Percentiles rank a stretch among this genome's conserved stretches.
These are phyloP conservation scores for Hyposmocoma kahamanoa DNA, from an alignment of 1,140 invertebrate species.

Conservation along the genomic window DNA sequence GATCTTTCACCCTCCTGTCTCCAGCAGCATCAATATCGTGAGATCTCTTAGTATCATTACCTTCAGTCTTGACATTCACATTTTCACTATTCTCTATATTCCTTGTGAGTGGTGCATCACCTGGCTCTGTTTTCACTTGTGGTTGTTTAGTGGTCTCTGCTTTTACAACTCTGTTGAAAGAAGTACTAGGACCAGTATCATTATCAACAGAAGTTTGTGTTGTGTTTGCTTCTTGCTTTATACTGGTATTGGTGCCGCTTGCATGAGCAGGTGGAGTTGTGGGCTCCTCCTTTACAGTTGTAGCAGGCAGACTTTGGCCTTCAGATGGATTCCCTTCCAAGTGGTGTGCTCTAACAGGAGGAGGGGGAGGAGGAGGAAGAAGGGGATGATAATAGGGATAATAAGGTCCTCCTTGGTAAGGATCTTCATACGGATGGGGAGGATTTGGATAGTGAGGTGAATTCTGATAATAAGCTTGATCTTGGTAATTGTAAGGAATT, in stretches of 20 bases:
- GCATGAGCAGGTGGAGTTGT: neutral
- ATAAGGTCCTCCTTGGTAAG: too few species aligned
- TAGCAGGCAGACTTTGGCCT: too few species aligned
- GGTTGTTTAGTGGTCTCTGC: conserved; percentile 15
- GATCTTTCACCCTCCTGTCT: conserved; percentile 29
- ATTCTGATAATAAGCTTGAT: conserved; percentile 14
- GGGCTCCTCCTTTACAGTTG: neutral
- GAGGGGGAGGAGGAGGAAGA: too few species aligned
- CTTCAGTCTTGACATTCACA: conserved; percentile 41
- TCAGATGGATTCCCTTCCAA: too few species aligned
- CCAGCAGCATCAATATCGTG: conserved; percentile 18
- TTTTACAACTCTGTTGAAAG: conserved; percentile 17
- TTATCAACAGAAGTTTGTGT: conserved; percentile 11
- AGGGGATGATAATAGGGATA: too few species aligned
- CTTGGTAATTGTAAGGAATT: conserved; percentile 24
- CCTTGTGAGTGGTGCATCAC: conserved; percentile 8
- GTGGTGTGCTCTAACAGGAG: too few species aligned
- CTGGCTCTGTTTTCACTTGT: conserved; percentile 30
- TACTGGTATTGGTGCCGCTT: too few species aligned
- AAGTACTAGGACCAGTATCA: too few species aligned
- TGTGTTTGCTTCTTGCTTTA: conserved; percentile 25
- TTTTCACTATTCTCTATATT: conserved; percentile 18
- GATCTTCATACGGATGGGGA: conserved; percentile 30
- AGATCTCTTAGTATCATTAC: conserved; percentile 11
- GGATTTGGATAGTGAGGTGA: conserved; percentile 24